Base-by-base conservation (phyloP, 2,888 invertebrate genomes). In the Spisula subtruncata region DNA sequence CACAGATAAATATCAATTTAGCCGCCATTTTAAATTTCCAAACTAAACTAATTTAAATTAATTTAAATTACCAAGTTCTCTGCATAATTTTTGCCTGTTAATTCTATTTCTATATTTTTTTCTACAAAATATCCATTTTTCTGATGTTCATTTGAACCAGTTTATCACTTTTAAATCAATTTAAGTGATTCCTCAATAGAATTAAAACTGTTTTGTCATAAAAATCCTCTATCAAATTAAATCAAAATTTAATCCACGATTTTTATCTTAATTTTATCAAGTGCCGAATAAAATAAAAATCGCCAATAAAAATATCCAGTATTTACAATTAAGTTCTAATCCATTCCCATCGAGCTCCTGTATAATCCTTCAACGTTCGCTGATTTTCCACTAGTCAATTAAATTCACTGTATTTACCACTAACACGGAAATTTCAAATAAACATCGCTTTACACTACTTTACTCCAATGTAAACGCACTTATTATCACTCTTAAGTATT, bases 1-100 rank as follows among this genome's bases (percentile, higher is more conserved):
- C 80, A 81, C 86, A 32, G 29, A 88, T 20, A 51, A 83, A 80
- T 29, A 83, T 88, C 54, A 84, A 41, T 56, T 88, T 88, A 12
- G 25, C 18, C 10, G 32, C 83, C 87, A 88, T 88, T 51, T 51
- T 51, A 51, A 51, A 51, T 51, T 51, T 14, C 14, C 1, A 51
- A 51, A n/a, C n/a, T n/a, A n/a, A n/a, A n/a, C n/a, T n/a, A n/a
- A n/a, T n/a, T 1, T 51, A 51, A 51, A 51, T 14, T 51, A 51
- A 51, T 51, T 51, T 51, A 51, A 51, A 60, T 54, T n/a, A 54
- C 83, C 51, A 60, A 56, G 56, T 54, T 32, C 29, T 35, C 32
- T 56, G 32, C 25, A 29, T 25, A 16, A 32, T 25, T 75, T 12
- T 14, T 29, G 8, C 12, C n/a, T 25, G 32, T 14, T 75, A 32